These are phyloP conservation scores for Muscina levida DNA, from an alignment of 2,888 invertebrate species.

Conservation along the genomic window DNA sequence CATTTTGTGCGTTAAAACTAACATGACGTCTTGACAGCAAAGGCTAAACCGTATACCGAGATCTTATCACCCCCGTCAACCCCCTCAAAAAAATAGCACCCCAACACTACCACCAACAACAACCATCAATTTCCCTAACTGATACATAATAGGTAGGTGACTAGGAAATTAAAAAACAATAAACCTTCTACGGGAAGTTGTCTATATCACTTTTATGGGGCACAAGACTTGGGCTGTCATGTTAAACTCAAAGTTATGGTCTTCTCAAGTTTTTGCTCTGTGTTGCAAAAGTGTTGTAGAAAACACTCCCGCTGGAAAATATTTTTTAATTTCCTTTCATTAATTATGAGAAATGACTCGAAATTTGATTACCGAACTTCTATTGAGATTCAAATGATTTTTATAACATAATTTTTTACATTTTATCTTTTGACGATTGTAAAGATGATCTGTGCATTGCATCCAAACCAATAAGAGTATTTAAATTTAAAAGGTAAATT, in stretches of 20 bases:
- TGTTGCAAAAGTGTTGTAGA: too few relatives aligned
- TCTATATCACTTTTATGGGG: too few relatives aligned
- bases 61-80: conserved; percentile 64
- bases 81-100: conserved; percentile 12
- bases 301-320: not conserved
- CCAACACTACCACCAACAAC: conserved; percentile 50
- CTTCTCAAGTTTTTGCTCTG: too few relatives aligned
- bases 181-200: too few relatives aligned
- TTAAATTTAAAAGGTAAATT: conserved; percentile 78
- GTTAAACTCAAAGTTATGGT: too few relatives aligned
- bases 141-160: conserved; percentile 58
- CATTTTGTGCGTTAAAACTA: conserved; percentile 40
- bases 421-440: conserved; percentile 44
- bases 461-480: conserved; percentile 75
- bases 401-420: conserved; percentile 32
- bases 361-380: too few relatives aligned
- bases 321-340: not conserved
- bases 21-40: conserved; percentile 76
- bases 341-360: not conserved
- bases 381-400: conserved; percentile 18
- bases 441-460: conserved; percentile 77
- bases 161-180: not conserved
- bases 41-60: conserved; percentile 80
- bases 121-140: conserved; percentile 13
- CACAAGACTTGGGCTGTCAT: too few relatives aligned